Evolutionary conservation across 2,797 vertebrate species (phyloP).

Genomic region (Mycteria americana): DNA sequence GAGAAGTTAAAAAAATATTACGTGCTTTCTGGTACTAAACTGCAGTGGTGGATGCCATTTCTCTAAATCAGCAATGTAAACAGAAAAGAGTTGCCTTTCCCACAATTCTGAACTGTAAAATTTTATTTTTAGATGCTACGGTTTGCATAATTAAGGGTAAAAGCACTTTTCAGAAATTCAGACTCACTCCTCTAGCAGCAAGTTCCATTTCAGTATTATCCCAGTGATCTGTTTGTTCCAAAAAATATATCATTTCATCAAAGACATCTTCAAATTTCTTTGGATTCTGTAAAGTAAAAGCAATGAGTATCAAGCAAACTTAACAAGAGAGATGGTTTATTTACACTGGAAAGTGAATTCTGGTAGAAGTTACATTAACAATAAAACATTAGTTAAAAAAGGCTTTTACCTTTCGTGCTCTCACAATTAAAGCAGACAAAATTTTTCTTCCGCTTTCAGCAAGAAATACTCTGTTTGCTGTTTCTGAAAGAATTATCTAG

Average conservation of each 20-base stretch:
- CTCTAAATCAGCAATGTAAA: constrained; percentile 7
- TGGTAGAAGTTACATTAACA: neutral
- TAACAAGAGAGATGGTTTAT: neutral
- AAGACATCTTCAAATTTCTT: constrained; percentile 95
- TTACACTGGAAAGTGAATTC: neutral
- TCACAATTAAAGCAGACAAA: constrained; percentile 90
- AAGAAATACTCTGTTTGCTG: constrained; percentile 87
- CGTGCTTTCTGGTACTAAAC: neutral
- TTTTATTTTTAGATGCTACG: neutral
- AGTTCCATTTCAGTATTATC: constrained; percentile 90
- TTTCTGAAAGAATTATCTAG: constrained; percentile 89
- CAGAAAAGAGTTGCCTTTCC: neutral
- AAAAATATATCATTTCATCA: constrained; percentile 92
- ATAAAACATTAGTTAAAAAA: neutral
- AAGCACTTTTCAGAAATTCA: constrained; percentile 1
- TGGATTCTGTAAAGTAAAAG: constrained; percentile 81
- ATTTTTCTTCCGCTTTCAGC: constrained; percentile 92
- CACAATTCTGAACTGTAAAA: neutral
- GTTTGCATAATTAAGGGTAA: neutral
- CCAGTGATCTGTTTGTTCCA: constrained; percentile 93
- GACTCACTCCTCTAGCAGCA: constrained; percentile 86
- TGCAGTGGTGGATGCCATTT: neutral
- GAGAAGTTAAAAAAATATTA: neutral
- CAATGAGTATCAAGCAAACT: neutral
- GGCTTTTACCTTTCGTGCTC: constrained; percentile 86